These are phyloP conservation scores for Melanotaenia parkinsoni DNA, from an alignment of 2,797 vertebrate species.

Conservation along the genomic window DNA sequence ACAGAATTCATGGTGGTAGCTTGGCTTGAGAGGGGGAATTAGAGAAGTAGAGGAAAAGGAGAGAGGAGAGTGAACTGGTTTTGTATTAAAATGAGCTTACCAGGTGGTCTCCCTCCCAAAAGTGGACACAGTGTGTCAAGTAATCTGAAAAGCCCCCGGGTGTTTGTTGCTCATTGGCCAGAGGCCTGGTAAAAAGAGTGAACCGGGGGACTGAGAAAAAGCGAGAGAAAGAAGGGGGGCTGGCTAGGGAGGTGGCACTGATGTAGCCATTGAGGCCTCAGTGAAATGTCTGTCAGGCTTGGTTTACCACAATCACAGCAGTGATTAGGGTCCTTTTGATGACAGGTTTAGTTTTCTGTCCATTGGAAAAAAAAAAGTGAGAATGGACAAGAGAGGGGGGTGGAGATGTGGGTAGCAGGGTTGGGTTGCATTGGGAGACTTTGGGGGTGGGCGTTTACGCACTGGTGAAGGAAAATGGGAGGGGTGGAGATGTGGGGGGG, in stretches of 20 bases:
- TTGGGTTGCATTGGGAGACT: constrained; percentile 73
- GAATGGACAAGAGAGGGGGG: constrained; percentile 74
- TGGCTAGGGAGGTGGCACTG: constrained; percentile 80
- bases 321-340: constrained; percentile 90
- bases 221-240: constrained; percentile 71
- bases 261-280: constrained; percentile 86
- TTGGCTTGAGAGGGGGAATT: constrained; percentile 86
- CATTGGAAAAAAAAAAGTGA: constrained; percentile 84
- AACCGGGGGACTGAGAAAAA: constrained; percentile 70
- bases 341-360: constrained; percentile 90
- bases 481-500: constrained; percentile 46
- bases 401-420: constrained; percentile 47
- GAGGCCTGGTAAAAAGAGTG: constrained; percentile 81
- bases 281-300: constrained; percentile 89
- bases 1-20: constrained; percentile 82
- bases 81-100: constrained; percentile 89
- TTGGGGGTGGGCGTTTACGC: constrained; percentile 77
- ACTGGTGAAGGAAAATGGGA: constrained; percentile 78
- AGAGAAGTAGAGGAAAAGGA: constrained; percentile 77
- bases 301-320: constrained; percentile 91
- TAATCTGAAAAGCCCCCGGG: constrained; percentile 89
- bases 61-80: constrained; percentile 76
- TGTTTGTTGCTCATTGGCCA: constrained; percentile 86
- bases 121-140: constrained; percentile 89
- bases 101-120: constrained; percentile 89